Evolutionary conservation across 2,113 vertebrate species (phyloP).

Genomic region (Malurus elegans): DNA sequence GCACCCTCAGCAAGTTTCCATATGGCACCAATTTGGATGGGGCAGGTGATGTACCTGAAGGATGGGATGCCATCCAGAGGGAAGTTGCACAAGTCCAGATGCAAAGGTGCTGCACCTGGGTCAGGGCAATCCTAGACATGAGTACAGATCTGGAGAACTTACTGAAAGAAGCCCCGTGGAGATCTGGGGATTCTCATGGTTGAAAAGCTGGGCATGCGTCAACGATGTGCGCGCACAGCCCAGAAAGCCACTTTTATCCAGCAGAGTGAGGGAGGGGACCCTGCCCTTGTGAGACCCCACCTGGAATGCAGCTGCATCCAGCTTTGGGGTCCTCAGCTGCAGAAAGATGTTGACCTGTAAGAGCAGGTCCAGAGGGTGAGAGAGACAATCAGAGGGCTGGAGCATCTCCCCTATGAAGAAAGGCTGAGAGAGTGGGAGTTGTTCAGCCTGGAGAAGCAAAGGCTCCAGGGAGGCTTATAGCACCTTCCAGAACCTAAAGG

Average conservation of each 20-base stretch:
- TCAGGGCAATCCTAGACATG: not conserved
- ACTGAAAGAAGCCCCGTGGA: not conserved
- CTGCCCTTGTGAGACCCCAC: not conserved
- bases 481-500: not conserved
- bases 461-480: accelerated
- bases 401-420: not conserved
- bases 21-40: accelerated
- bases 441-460: not conserved
- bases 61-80: not conserved
- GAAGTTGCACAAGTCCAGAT: not conserved
- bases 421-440: not conserved
- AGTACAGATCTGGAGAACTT: not conserved
- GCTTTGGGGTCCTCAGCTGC: not conserved
- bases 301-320: not conserved
- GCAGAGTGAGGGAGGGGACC: not conserved
- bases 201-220: not conserved
- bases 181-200: not conserved
- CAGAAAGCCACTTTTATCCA: not conserved
- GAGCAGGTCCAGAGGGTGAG: not conserved
- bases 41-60: not conserved
- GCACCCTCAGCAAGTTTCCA: not conserved
- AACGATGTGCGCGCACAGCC: not conserved
- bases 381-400: not conserved
- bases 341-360: not conserved
- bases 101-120: not conserved